Base-by-base conservation (phyloP, 2,113 vertebrate genomes). In the Zootoca vivipara region DNA sequence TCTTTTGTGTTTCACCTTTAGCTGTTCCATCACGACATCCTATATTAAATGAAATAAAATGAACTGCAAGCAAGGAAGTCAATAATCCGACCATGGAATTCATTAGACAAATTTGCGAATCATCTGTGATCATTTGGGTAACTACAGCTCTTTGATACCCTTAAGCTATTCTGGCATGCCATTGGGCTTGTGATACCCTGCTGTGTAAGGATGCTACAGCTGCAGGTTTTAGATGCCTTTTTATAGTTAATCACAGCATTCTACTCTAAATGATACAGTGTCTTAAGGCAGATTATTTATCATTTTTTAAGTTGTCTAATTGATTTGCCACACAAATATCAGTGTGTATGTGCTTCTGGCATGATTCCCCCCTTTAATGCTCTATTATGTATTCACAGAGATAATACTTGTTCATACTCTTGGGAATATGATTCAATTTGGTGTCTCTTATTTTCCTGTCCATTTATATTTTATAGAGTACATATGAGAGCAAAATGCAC, bases 161-260 rank as follows among this genome's bases (percentile, higher is more conserved):
- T 67, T 83, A 83, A 94, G 91, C 91, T 40, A 65, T 95, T 95
- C 84, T 93, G 92, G 86, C 95, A 94, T 95, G 95, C 91, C 93
- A 95, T 92, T 93, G 88, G 93, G 85, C 93, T 96, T 95, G 93
- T 96, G 94, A 92, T 93, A 94, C 91, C 95, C 95, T 93, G 94
- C 95, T 96, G 94, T 93, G 94, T 92, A 94, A 95, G 91, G 95
- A 93, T 93, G 89, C 92, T 92, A 95, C 90, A 92, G 73, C 91
- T 92, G 83, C 40, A 89, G 91, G 89, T 95, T 95, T 91, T 94
- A 83, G 93, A 93, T 94, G 92, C 90, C 91, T 96, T 95, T 95
- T 95, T 92, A 89, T 92, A 91, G 84, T 52, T 90, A 82, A 92
- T 95, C 42, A 91, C 83, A 92, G 35, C 83, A 85, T 93, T 87